Evolutionary conservation across 35 echinoderm and acorn worm species (phyloP), one percentile per base, ranked within the genome.

Genomic region (Ptychodera flava): DNA sequence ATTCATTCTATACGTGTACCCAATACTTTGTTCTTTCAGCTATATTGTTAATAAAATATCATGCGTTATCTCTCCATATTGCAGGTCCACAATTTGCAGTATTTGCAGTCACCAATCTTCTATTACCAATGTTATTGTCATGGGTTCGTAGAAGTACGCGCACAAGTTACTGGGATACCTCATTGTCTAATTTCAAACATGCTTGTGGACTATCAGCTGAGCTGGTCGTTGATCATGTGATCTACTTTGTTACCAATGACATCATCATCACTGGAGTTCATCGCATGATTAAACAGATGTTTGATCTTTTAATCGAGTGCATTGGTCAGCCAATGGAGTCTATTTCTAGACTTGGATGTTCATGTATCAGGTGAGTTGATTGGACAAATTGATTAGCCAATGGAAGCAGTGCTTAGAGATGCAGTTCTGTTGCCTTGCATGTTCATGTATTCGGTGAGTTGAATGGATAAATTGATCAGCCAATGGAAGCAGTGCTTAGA

Each of bases 181-280:
- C 93, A 33, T 92, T 90, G 15, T 88, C 93, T 28, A 99, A 99
- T 84, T 99, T 99, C 92, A 99, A 99, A 85, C 96, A 99, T 77
- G 96, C 96, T 0, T 99, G 96, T 36, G 96, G 96, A 35, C 88
- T 99, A 35, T 86, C 96, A 31, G 90, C 96, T 0, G 96, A 99
- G 77, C 82, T 99, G 1, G 93, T 99, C 27, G 96, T 99, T 33
- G 93, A 99, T 35, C 89, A 94, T 36, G 82, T 94, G 29, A 83
- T 88, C 16, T 82, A 91, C 78, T 86, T 92, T 83, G 84, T 92
- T 16, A 76, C 77, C 16, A 85, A 33, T 15, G 88, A 84, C 30
- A 16, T 29, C 32, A 38, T 34, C 22, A 31, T 1, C 32, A 16
- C 28, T 31, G 96, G 96, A 0, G 84, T 94, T 29, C 91, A 91